Evolutionary conservation across 2,888 invertebrate genomes (phyloP).

Genomic region (Hirudinaria manillensis): DNA sequence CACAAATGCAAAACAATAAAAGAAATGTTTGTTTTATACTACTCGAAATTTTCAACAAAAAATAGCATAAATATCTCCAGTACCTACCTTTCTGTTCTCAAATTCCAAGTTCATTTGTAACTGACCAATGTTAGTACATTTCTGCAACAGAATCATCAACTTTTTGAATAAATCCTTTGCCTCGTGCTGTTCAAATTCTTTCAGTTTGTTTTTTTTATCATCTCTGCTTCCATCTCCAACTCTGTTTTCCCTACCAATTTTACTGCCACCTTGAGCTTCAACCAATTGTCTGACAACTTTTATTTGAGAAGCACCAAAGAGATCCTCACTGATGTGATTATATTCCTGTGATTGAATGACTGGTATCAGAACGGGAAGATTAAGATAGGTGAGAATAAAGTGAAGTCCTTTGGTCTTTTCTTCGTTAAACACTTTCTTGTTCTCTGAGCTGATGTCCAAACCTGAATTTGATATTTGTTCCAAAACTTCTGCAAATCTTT

Average conservation of each 20-base stretch:
- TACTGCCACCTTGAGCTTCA: not conserved
- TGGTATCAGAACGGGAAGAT: not conserved
- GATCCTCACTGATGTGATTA: not conserved
- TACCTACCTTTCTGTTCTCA: conserved; percentile 1
- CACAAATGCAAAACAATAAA: not conserved
- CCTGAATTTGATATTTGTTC: not conserved
- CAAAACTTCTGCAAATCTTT: not conserved
- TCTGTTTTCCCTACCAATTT: not conserved
- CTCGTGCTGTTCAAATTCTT: not conserved
- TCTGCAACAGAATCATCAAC: not conserved
- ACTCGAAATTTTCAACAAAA: no score
- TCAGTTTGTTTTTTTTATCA: not conserved
- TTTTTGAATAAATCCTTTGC: not conserved
- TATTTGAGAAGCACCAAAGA: not conserved
- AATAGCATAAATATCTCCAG: no score
- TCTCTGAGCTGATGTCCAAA: not conserved
- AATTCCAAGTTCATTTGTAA: conserved; percentile 13
- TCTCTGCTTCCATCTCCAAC: not conserved
- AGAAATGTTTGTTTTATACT: no score
- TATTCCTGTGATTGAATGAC: not conserved
- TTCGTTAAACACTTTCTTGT: not conserved
- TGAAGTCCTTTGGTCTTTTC: not conserved
- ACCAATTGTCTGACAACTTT: not conserved
- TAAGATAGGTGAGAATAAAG: conserved; percentile 8
- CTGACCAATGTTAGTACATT: not conserved